phyloP scores from a whole-genome alignment of 2,797 vertebrate genomes.

The Gambusia yucatana region DNA sequence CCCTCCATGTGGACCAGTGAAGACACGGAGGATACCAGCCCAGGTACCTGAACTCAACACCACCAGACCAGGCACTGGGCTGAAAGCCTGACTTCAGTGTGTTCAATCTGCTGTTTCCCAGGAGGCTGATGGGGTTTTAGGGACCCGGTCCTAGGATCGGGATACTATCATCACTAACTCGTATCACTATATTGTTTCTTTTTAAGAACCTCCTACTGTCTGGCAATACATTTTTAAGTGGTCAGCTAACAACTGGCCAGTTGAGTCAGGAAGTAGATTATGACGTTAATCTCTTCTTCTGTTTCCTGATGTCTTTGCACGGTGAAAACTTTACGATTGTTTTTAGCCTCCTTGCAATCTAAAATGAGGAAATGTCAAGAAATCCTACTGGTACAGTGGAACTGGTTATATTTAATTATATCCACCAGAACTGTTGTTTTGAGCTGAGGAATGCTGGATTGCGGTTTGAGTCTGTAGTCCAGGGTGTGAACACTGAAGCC shows the following conservation, averaged over 20 bases:
- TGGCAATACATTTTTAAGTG: background rate
- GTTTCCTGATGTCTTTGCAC: background rate
- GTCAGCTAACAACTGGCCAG: background rate
- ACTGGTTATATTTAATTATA: background rate
- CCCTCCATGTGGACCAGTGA: background rate
- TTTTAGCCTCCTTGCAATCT: background rate
- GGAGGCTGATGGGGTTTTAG: background rate
- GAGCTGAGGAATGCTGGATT: background rate
- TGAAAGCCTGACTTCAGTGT: background rate
- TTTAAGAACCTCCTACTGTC: background rate
- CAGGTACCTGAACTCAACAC: background rate
- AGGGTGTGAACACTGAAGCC: background rate
- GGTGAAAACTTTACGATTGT: background rate
- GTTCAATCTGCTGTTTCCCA: background rate
- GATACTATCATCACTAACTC: background rate
- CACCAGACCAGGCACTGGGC: background rate
- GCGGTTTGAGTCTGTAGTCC: background rate
- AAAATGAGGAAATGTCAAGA: background rate
- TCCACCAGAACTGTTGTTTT: background rate
- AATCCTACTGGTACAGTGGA: background rate
- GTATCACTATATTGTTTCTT: background rate
- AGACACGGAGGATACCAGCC: background rate
- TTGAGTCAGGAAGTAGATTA: background rate
- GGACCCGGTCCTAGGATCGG: background rate
- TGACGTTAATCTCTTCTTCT: background rate